Evolutionary conservation across 1,140 invertebrate species (phyloP).

Genomic region (Orchestia grillus): DNA sequence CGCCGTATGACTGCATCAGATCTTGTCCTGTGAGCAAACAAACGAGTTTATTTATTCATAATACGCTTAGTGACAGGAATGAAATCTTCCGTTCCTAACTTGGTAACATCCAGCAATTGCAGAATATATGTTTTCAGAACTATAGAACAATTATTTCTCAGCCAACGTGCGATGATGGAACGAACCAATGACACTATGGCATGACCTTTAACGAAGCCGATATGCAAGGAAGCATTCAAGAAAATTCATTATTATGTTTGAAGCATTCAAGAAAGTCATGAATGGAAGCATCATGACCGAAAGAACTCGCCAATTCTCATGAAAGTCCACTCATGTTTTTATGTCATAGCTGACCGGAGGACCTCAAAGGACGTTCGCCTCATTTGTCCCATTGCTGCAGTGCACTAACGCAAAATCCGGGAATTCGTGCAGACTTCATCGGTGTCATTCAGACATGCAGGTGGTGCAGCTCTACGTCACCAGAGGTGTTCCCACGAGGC

Average conservation of each 20-base stretch:
- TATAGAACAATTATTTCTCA: background rate
- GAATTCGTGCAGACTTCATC: background rate
- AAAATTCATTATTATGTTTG: too few species aligned
- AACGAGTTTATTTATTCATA: too few species aligned
- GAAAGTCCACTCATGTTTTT: background rate
- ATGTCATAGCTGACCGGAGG: background rate
- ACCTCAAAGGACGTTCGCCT: background rate
- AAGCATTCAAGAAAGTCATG: too few species aligned
- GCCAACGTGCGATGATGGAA: background rate
- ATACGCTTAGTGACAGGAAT: too few species aligned
- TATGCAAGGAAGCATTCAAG: background rate
- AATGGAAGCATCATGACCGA: background rate
- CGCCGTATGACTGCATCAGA: too few species aligned
- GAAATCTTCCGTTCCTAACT: too few species aligned
- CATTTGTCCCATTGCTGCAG: background rate
- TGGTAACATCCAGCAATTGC: too few species aligned
- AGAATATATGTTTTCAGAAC: too few species aligned
- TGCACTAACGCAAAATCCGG: background rate
- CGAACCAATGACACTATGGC: background rate
- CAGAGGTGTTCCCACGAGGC: background rate
- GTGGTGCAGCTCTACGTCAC: background rate
- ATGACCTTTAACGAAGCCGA: background rate
- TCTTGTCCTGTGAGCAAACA: too few species aligned
- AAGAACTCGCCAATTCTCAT: too few species aligned
- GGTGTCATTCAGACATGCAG: background rate